These are phyloP conservation scores for Asbolus verrucosus DNA, from an alignment of 1,140 invertebrate species.

Conservation along the genomic window DNA sequence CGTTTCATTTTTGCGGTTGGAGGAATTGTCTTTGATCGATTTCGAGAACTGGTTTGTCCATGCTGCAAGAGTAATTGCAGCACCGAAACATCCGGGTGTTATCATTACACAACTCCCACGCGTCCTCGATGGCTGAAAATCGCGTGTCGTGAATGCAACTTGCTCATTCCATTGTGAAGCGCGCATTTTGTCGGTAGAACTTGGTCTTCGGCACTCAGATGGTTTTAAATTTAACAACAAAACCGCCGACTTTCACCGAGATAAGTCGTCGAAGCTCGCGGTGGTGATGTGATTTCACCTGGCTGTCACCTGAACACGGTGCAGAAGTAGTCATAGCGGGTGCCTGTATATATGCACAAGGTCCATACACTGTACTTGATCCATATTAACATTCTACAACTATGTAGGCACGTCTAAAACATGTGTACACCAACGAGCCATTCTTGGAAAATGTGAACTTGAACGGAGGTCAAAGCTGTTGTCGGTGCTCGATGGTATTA, in stretches of 20 bases:
- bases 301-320: conserved; percentile 37
- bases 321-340: conserved; percentile 26
- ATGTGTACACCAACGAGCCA: conserved; percentile 17
- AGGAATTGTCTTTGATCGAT: conserved; percentile 4
- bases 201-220: not conserved
- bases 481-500: conserved; percentile 1
- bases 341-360: conserved; percentile 28
- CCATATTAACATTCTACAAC: conserved; percentile 41
- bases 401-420: conserved; percentile 33
- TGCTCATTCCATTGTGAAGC: conserved; percentile 5
- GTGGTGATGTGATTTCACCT: conserved; percentile 34
- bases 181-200: conserved; percentile 4
- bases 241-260: conserved; percentile 46
- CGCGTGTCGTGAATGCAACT: not conserved
- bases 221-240: conserved; percentile 28
- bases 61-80: not conserved
- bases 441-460: conserved; percentile 43
- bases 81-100: conserved; percentile 11
- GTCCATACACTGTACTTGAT: conserved; percentile 40
- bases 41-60: not conserved
- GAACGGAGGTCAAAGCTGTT: conserved; percentile 30
- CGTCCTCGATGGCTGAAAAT: conserved; percentile 14
- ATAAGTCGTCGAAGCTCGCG: conserved; percentile 27
- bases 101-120: conserved; percentile 27
- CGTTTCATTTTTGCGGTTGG: not conserved